Percentiles rank a stretch among this genome's conserved stretches.
Evolutionary conservation across 2,888 invertebrate species (phyloP).

Genomic region (Poecilus cupreus): DNA sequence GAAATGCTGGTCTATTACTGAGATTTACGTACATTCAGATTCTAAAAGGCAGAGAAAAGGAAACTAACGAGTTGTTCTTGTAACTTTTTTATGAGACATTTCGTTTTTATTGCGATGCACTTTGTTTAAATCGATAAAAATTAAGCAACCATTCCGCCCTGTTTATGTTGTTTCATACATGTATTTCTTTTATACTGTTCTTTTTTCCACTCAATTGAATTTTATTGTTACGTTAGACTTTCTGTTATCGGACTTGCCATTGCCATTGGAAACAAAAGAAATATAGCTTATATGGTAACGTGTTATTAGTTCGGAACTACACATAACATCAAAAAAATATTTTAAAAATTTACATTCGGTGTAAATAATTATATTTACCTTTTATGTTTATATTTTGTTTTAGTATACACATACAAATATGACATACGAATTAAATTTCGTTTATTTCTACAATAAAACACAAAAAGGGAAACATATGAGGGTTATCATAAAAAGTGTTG

Average conservation of each 20-base stretch:
- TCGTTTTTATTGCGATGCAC: constrained; percentile 44
- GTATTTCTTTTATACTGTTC: constrained; percentile 45
- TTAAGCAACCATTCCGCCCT: constrained; percentile 49
- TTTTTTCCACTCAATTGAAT: constrained; percentile 52
- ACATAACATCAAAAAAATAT: no score
- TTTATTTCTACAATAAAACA: constrained; percentile 31
- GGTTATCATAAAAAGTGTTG: constrained; percentile 22
- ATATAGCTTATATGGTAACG: background rate
- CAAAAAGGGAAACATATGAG: background rate
- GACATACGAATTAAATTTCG: constrained; percentile 9
- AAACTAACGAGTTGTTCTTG: background rate
- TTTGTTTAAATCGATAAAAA: constrained; percentile 59
- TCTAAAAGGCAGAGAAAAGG: background rate
- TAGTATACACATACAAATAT: no score
- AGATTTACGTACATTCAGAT: background rate
- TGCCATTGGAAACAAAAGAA: constrained; percentile 12
- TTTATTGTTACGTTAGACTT: constrained; percentile 35
- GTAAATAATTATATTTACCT: no score
- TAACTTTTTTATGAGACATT: constrained; percentile 35
- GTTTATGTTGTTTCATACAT: constrained; percentile 46
- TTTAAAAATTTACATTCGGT: no score
- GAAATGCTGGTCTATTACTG: background rate
- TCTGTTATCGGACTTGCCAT: background rate
- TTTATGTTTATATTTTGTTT: no score
- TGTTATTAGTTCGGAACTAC: background rate